phyloP scores from a whole-genome alignment of 2,113 vertebrate species.

The Plecotus auritus region DNA sequence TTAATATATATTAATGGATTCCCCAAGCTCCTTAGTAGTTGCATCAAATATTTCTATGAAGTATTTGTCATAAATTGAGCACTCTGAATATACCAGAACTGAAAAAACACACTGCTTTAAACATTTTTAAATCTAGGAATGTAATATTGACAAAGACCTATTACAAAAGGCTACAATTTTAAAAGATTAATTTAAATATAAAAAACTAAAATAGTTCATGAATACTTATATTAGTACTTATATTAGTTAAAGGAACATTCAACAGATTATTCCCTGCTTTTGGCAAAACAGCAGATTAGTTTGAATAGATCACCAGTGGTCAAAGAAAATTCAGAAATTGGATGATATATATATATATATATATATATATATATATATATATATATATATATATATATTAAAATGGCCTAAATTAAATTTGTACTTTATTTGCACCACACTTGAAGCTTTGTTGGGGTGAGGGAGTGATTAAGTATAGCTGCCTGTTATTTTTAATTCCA shows the following conservation, averaged over 20 bases:
- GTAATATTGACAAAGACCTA: constrained; percentile 30
- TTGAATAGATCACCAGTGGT: background rate
- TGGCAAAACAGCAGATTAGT: background rate
- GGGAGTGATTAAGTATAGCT: background rate
- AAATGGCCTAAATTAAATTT: constrained; percentile 42
- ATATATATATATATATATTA: background rate
- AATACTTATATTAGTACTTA: constrained; percentile 21
- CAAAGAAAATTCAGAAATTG: constrained; percentile 59
- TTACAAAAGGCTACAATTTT: background rate
- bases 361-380: too few species aligned
- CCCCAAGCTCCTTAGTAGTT: background rate
- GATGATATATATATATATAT: too few species aligned
- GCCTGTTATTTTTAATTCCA: constrained; percentile 9
- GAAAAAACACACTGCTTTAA: constrained; percentile 51
- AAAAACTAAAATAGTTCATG: constrained; percentile 13
- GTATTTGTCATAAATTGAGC: background rate
- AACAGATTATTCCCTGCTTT: background rate
- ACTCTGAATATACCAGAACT: background rate
- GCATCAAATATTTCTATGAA: background rate
- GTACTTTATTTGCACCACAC: constrained; percentile 37
- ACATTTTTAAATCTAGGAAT: constrained; percentile 43
- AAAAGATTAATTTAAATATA: background rate
- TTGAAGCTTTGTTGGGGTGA: constrained; percentile 38
- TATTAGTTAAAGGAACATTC: constrained; percentile 15
- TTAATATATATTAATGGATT: background rate